A percentile compares a stretch with the other conserved stretches of the same genome.
phyloP scores from a whole-genome alignment of 2,113 vertebrate genomes.

The Gobius niger region DNA sequence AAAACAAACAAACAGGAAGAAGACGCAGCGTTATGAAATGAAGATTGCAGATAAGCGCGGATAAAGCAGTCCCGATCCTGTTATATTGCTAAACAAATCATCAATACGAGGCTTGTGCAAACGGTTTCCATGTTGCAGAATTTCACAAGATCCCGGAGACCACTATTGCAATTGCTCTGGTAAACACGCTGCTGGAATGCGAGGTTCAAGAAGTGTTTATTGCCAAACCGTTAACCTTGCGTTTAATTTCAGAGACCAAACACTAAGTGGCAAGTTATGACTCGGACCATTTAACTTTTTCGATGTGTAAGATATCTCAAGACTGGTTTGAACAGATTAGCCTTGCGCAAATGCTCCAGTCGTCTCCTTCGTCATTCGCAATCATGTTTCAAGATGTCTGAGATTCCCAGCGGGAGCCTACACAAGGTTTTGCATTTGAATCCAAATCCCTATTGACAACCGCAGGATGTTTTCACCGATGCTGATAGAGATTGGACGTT shows the following conservation, averaged over 20 bases:
- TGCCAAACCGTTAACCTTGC: neutral
- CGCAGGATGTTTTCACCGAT: slow-evolving; percentile 27
- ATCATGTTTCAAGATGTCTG: slow-evolving; percentile 50
- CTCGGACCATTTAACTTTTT: neutral
- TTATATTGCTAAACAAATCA: neutral
- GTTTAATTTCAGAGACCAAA: neutral
- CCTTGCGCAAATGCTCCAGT: neutral
- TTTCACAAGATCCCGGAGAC: neutral
- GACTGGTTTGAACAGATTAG: neutral
- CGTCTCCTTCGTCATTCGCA: slow-evolving; percentile 26
- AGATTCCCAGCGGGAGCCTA: slow-evolving; percentile 53
- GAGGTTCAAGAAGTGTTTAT: neutral
- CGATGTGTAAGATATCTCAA: neutral
- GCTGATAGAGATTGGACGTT: too few species aligned
- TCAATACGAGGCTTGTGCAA: neutral
- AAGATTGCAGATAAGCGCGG: neutral
- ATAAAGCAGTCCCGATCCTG: neutral
- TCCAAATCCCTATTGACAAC: slow-evolving; percentile 38
- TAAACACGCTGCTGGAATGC: neutral
- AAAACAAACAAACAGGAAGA: slow-evolving; percentile 50
- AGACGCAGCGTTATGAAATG: neutral
- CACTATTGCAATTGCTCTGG: neutral
- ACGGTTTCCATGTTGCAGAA: neutral
- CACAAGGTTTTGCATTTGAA: slow-evolving; percentile 46
- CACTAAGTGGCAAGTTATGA: neutral